A percentile compares a stretch with the other conserved stretches of the same genome.
Evolutionary conservation across 2,888 invertebrate genomes (phyloP).

Genomic region (Drosophila hawaiiensis): DNA sequence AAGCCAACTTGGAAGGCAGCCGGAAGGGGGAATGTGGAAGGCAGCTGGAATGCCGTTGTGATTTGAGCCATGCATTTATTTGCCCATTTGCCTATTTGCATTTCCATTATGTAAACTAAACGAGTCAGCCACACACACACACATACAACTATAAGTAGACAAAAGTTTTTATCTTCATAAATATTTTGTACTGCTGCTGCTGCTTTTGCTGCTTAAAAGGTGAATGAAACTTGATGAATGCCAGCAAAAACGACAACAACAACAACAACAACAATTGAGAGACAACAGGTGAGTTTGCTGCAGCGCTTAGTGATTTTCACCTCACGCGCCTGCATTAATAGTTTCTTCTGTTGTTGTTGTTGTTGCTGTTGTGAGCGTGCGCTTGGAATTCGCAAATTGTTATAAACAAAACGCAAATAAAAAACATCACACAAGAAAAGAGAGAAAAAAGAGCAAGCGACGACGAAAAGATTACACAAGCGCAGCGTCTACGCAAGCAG

Average conservation of each 20-base stretch:
- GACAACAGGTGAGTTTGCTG: slow-evolving; percentile 63
- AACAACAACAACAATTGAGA: slow-evolving; percentile 31
- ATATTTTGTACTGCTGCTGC: slow-evolving; percentile 16
- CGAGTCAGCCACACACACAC: slow-evolving; percentile 11
- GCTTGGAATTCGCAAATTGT: slow-evolving; percentile 77
- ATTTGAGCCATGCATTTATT: slow-evolving; percentile 41
- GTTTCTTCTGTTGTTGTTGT: slow-evolving; percentile 29
- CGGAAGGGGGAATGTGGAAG: background rate
- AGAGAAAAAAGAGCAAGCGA: slow-evolving; percentile 29
- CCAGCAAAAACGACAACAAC: slow-evolving; percentile 52
- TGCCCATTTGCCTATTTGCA: slow-evolving; percentile 29
- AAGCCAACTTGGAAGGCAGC: background rate
- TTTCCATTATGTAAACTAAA: slow-evolving; percentile 65
- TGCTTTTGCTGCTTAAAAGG: slow-evolving; percentile 57
- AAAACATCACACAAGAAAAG: slow-evolving; percentile 36
- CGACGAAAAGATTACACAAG: slow-evolving; percentile 72
- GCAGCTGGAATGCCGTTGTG: slow-evolving; percentile 12
- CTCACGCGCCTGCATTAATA: slow-evolving; percentile 45
- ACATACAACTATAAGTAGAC: slow-evolving; percentile 24
- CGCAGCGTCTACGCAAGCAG: slow-evolving; percentile 63
- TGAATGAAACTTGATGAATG: slow-evolving; percentile 82
- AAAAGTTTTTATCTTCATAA: slow-evolving; percentile 42
- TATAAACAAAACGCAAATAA: slow-evolving; percentile 57
- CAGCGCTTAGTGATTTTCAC: slow-evolving; percentile 70
- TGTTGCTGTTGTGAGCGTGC: slow-evolving; percentile 59